Conservation (phyloP, 2,888 invertebrate genomes). For the Ophonus ardosiacus region DNA sequence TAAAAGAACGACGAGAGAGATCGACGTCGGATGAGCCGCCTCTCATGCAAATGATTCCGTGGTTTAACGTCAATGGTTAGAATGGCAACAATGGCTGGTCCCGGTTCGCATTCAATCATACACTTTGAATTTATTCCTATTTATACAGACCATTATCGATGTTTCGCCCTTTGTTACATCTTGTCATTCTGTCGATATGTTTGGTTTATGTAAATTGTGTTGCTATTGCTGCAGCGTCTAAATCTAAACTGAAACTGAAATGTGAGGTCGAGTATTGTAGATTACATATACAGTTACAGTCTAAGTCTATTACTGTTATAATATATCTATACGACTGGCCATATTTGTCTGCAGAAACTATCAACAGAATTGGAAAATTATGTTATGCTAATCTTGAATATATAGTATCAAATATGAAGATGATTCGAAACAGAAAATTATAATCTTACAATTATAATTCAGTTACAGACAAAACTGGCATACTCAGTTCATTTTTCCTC, state of each 20-base stretch:
- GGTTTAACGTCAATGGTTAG: constrained; percentile 4
- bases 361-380: no score
- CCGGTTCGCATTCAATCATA: constrained; percentile 12
- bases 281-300: not conserved
- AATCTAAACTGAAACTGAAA: not conserved
- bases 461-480: no score
- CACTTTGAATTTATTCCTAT: constrained; percentile 42
- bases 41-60: constrained; percentile 46
- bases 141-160: constrained; percentile 49
- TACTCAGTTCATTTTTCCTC: no score
- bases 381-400: no score
- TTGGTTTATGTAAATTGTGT: constrained; percentile 19
- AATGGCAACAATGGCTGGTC: not conserved
- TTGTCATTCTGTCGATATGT: constrained; percentile 39
- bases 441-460: no score
- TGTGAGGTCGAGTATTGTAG: not conserved
- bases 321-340: no score
- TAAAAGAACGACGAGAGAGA: constrained; percentile 8
- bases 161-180: constrained; percentile 32
- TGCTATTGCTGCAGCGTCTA: not conserved
- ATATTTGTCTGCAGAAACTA: no score
- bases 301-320: no score
- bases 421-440: no score
- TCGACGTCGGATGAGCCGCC: constrained; percentile 23
- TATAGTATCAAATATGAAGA: no score